Evolutionary conservation across 2,113 vertebrate species (phyloP).

Genomic region (Pangasianodon gigas): DNA sequence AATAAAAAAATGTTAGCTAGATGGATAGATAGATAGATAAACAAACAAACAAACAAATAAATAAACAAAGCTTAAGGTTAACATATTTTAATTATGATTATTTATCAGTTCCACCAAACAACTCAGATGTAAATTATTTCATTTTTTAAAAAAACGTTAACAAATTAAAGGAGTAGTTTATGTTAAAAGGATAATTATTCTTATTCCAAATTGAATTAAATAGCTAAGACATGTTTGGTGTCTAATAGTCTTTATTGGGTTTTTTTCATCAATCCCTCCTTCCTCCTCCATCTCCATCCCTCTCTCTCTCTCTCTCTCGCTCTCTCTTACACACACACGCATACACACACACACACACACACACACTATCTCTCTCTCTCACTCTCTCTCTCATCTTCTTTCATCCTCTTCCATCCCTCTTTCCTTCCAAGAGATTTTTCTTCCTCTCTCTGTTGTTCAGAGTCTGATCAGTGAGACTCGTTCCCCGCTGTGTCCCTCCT

Average conservation of each 20-base stretch:
- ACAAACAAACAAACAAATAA: neutral
- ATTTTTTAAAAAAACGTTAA: neutral
- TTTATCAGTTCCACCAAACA: neutral
- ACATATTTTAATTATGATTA: neutral
- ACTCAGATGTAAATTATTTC: neutral
- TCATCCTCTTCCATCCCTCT: neutral
- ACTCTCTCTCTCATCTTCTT: neutral
- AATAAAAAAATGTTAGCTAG: neutral
- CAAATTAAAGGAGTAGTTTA: neutral
- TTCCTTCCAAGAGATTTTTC: neutral
- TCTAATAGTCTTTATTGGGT: neutral
- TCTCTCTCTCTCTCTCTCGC: neutral
- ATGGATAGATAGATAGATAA: neutral
- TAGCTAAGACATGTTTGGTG: neutral
- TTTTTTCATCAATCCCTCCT: neutral
- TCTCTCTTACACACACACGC: neutral
- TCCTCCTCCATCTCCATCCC: neutral
- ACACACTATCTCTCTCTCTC: neutral
- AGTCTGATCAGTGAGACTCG: neutral
- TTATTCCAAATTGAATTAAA: neutral
- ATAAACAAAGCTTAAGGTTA: neutral
- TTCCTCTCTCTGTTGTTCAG: neutral
- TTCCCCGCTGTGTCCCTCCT: slow-evolving; percentile 1
- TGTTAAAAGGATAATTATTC: neutral
- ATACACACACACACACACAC: too few species aligned